Evolutionary conservation across 37 sponge, comb jelly and placozoan species (phyloP), one percentile per base, ranked within the genome.

Genomic region (Axinella damicornis): DNA sequence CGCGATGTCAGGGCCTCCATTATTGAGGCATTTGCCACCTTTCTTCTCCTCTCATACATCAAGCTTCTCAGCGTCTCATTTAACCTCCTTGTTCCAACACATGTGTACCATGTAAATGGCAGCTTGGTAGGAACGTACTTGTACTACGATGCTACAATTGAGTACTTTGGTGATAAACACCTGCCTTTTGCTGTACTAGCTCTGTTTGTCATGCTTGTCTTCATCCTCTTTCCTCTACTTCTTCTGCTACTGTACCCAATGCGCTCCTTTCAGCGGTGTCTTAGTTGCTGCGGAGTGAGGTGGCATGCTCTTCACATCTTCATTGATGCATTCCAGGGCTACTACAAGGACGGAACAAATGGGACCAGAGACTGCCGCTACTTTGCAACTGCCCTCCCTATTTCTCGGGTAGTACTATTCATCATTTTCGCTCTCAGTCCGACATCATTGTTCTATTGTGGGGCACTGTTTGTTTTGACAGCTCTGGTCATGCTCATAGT

Each of bases 291-390:
- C 5, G 68, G 33, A 19, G 2, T 2, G 14, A 67, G 68, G 34
- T 67, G 68, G 19, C 68, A 67, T 30, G 16, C 55, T 57, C 52
- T 65, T 17, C 68, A 57, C 59, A 36, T 56, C 38, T 70, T 69
- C 11, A 16, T 70, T 33, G 70, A 70, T 53, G 0, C 82, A 20
- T 81, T 81, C 59, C 60, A 68, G 20, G 71, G 82, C 0, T 67
- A 35, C 46, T 81, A 57, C 37, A 81, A 81, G 28, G 60, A 81
- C 56, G 82, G 82, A 13, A 81, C 82, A 0, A 69, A 57, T 65
- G 71, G 71, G 1, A 81, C 71, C 32, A 11, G 37, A 35, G 82
- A 81, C 37, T 53, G 67, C 36, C 82, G 82, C 12, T 81, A 33
- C 25, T 69, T 81, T 67, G 25, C 82, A 35, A 59, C 63, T 30